Percentiles rank a stretch among this genome's conserved stretches.
phyloP scores from a whole-genome alignment of 1,140 invertebrate species.

The Listronotus oregonensis region DNA sequence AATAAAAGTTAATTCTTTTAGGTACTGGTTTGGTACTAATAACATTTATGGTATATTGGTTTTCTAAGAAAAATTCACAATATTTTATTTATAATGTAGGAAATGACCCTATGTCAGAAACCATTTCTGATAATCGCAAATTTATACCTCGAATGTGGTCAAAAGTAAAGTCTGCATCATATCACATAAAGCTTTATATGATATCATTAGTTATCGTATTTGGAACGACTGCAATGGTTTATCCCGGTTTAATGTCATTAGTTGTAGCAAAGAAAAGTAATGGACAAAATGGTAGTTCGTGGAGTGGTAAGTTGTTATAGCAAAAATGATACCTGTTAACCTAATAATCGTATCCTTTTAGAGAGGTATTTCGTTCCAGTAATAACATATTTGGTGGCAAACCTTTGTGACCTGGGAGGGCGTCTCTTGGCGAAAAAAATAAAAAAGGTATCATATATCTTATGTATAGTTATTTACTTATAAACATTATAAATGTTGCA shows the following conservation, averaged over 20 bases:
- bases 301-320: conserved; percentile 27
- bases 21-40: conserved; percentile 33
- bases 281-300: conserved; percentile 20
- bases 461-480: too few species aligned
- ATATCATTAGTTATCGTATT: conserved; percentile 32
- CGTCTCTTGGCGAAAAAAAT: conserved; percentile 33
- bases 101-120: conserved; percentile 20
- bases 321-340: too few species aligned
- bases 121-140: conserved; percentile 4
- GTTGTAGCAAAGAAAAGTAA: conserved; percentile 30
- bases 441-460: conserved; percentile 38
- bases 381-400: conserved; percentile 36
- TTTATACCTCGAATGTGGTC: conserved; percentile 24
- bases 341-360: conserved; percentile 19
- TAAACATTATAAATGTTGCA: too few species aligned
- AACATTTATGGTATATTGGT: conserved; percentile 28
- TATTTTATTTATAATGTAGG: conserved; percentile 37
- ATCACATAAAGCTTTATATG: conserved; percentile 17
- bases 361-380: conserved; percentile 42
- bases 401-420: conserved; percentile 34
- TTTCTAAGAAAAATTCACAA: conserved; percentile 33
- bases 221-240: conserved; percentile 35
- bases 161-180: conserved; percentile 7
- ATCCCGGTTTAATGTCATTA: conserved; percentile 39
- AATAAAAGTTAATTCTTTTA: background rate